Conservation (phyloP, 1,140 invertebrate species). For the Drosophila leontia region DNA sequence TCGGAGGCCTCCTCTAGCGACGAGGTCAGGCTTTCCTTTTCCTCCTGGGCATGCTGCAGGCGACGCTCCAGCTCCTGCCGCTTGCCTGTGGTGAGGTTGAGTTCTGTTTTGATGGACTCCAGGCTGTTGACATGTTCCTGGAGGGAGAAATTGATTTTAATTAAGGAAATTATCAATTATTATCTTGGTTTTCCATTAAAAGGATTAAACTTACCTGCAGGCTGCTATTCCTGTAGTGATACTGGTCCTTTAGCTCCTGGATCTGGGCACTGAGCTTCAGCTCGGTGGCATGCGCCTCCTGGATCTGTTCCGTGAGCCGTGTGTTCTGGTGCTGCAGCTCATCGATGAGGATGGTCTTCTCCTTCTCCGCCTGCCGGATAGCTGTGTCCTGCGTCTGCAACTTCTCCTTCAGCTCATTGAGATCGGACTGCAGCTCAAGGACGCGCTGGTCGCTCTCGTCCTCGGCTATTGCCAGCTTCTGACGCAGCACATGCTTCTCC, state of each 20-base stretch:
- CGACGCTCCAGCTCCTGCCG: slow-evolving; percentile 94
- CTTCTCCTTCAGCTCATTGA: slow-evolving; percentile 90
- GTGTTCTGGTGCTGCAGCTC: slow-evolving; percentile 96
- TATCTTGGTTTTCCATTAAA: background rate
- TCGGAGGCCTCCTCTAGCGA: slow-evolving; percentile 95
- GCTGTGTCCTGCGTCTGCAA: slow-evolving; percentile 86
- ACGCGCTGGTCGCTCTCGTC: slow-evolving; percentile 95
- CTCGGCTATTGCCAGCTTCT: slow-evolving; percentile 93
- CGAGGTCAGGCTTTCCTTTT: slow-evolving; percentile 91
- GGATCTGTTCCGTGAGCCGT: slow-evolving; percentile 93
- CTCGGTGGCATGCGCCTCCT: slow-evolving; percentile 93
- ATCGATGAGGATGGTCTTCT: slow-evolving; percentile 91
- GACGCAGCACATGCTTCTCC: slow-evolving; percentile 94
- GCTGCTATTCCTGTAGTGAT: slow-evolving; percentile 91
- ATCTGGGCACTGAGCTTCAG: slow-evolving; percentile 92
- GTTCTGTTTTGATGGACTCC: slow-evolving; percentile 94
- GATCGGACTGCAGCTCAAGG: slow-evolving; percentile 94
- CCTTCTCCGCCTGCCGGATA: slow-evolving; percentile 90
- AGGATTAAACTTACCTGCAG: slow-evolving; percentile 86
- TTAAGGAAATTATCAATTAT: background rate
- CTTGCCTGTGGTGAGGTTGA: slow-evolving; percentile 93
- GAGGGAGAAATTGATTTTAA: background rate
- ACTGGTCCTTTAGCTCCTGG: slow-evolving; percentile 93
- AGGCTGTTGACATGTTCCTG: slow-evolving; percentile 95
- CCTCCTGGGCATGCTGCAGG: slow-evolving; percentile 89